phyloP scores from a whole-genome alignment of 2,113 vertebrate species.

The Muntiacus muntjak region DNA sequence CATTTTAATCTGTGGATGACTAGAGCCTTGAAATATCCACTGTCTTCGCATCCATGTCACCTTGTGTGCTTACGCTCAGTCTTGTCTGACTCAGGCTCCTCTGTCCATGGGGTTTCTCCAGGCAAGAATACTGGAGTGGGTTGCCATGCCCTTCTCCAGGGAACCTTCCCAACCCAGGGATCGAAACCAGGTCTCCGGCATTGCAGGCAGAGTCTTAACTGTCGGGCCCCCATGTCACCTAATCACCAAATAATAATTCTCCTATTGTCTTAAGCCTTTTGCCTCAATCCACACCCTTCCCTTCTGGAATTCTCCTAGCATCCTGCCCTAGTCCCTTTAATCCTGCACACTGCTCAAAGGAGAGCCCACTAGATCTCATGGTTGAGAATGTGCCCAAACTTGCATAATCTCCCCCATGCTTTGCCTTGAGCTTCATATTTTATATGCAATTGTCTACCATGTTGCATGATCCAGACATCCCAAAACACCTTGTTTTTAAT shows the following conservation, averaged over 20 bases:
- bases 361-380: not conserved
- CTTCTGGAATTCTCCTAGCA: not conserved
- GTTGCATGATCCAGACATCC: not conserved
- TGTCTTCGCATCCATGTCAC: not conserved
- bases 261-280: not conserved
- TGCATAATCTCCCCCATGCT: not conserved
- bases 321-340: not conserved
- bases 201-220: not conserved
- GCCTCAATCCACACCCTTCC: not conserved
- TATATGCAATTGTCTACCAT: not conserved
- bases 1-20: not conserved
- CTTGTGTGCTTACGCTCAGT: not conserved
- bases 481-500: not conserved
- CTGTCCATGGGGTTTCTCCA: not conserved
- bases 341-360: not conserved
- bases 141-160: not conserved
- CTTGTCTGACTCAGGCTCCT: not conserved
- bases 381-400: not conserved
- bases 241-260: not conserved
- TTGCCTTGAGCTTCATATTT: not conserved
- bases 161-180: not conserved
- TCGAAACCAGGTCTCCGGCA: not conserved
- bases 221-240: not conserved
- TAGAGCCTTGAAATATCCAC: not conserved
- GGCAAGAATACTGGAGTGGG: not conserved